Evolutionary conservation across 2,888 invertebrate genomes (phyloP), one percentile per base, ranked within the genome.

Genomic region (Drosophila hamatofila): DNA sequence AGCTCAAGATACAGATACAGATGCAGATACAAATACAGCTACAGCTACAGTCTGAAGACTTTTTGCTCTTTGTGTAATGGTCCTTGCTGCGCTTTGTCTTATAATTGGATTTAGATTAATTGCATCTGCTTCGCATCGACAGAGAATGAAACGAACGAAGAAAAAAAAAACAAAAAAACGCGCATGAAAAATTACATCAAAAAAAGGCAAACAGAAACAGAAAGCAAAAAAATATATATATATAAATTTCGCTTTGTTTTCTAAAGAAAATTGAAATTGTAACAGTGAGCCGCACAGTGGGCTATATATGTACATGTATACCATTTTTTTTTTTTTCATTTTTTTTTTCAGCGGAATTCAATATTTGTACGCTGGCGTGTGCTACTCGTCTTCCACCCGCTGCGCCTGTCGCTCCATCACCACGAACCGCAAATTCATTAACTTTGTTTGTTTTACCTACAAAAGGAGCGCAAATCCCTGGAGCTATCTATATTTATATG

Each of bases 101-200:
- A 87, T 90, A 90, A 90, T 90, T 90, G 90, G 90, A 91, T 90
- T 91, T 90, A 90, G 91, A 91, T 90, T 91, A 91, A 90, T 91
- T 89, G 91, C 80, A 81, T 86, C 83, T 79, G 75, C 62, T 64
- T 67, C 63, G 71, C 49, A 77, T 69, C 81, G 81, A 56, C 78
- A 41, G 54, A 14, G n/a, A 27, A 39, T 18, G 8, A 39, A 41
- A 18, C 42, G 21, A 12, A 80, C 3, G 11, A 16, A 35, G 14
- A 35, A 18, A 12, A 83, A 86, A 75, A 85, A 85, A 73, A 76
- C 61, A 83, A 86, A 75, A 85, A 85, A 73, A 76, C 61, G 80
- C 80, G 72, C 71, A 86, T 88, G 86, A 83, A 88, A 83, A 88
- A 83, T 88, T 88, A 88, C 83, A 88, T 65, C 16, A 67, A 64